Percentiles rank a stretch among this genome's conserved stretches.
These are phyloP conservation scores for Geodia barretti DNA, from an alignment of 37 sponge, comb jelly and placozoan genomes.

Conservation along the genomic window DNA sequence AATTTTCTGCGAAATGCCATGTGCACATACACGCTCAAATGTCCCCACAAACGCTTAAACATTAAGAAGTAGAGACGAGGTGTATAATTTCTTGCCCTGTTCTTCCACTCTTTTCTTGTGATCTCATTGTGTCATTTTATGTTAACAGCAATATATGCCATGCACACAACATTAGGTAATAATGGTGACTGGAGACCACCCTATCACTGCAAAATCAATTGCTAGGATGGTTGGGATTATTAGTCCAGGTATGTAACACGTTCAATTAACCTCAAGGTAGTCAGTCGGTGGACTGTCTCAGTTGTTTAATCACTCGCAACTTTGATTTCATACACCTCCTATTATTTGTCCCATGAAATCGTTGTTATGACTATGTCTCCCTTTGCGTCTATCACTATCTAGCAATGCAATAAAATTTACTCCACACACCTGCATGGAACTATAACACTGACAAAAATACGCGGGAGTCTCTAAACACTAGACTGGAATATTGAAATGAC, in stretches of 20 bases:
- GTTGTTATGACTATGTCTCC: too few species aligned
- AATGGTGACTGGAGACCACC: slow-evolving; percentile 99
- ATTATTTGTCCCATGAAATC: too few species aligned
- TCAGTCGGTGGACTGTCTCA: too few species aligned
- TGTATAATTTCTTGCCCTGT: background rate
- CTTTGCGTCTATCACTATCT: too few species aligned
- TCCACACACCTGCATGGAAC: too few species aligned
- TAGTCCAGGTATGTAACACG: slow-evolving; percentile 80
- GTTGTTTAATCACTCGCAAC: too few species aligned
- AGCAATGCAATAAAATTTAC: too few species aligned
- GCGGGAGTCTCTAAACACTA: too few species aligned
- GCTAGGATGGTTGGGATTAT: slow-evolving; percentile 94
- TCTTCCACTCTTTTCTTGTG: background rate
- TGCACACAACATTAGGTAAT: slow-evolving; percentile 49
- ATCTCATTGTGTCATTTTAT: background rate
- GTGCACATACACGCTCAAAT: background rate
- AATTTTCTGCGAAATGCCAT: background rate
- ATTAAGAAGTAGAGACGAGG: background rate
- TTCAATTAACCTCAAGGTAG: too few species aligned
- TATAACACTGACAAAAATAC: too few species aligned
- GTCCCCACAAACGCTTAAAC: background rate
- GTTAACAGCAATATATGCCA: background rate
- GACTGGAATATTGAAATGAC: too few species aligned
- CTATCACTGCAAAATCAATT: slow-evolving; percentile 96
- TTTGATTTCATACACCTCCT: too few species aligned